phyloP scores from a whole-genome alignment of 2,888 invertebrate genomes.

The Pachliopta kotzebuea region DNA sequence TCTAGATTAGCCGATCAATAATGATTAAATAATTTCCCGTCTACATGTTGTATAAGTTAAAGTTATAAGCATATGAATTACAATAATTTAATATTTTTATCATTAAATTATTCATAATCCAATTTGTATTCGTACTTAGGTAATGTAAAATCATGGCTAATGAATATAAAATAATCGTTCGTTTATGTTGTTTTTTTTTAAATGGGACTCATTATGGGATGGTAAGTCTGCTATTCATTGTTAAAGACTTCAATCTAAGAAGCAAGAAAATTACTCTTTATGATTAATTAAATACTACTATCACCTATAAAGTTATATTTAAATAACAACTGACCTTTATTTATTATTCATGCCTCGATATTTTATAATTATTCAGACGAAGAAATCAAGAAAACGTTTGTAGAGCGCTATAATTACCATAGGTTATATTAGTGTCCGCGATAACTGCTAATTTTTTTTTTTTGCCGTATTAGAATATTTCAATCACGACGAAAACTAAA shows the following conservation, averaged over 20 bases:
- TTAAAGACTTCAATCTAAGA: neutral
- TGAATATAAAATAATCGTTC: too few species aligned
- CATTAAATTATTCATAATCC: too few species aligned
- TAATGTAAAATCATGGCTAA: too few species aligned
- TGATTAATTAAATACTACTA: neutral
- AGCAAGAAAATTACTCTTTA: neutral
- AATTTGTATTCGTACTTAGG: too few species aligned
- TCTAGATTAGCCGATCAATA: neutral
- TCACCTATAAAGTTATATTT: neutral
- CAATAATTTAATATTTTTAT: neutral
- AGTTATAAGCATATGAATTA: neutral
- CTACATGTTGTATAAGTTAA: neutral
- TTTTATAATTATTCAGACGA: neutral
- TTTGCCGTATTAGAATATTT: conserved; percentile 14
- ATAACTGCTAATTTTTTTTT: neutral
- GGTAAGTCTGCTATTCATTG: neutral
- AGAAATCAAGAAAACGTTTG: conserved; percentile 13
- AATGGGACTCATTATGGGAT: neutral
- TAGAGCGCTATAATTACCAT: conserved; percentile 13
- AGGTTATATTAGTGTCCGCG: conserved; percentile 5
- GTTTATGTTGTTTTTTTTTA: neutral
- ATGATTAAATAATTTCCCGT: neutral
- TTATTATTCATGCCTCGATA: conserved; percentile 1
- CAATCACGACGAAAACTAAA: neutral
- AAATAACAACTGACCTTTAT: neutral